A percentile compares a stretch with the other conserved stretches of the same genome.
phyloP scores from a whole-genome alignment of 2,113 vertebrate species.

The Carettochelys insculpta region DNA sequence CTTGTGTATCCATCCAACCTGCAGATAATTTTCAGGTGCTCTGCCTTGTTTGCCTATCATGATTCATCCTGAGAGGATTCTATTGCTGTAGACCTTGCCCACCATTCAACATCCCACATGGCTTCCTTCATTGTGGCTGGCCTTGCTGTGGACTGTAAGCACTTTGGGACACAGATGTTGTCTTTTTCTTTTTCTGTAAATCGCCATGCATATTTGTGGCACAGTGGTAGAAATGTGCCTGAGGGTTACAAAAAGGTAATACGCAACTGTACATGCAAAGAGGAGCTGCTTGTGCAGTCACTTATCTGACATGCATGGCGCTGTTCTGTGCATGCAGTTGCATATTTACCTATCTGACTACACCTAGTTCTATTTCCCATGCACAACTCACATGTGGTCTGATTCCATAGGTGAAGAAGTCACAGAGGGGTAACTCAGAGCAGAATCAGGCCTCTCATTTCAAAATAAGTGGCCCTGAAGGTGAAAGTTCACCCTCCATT shows the following conservation, averaged over 20 bases:
- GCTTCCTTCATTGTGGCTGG: not conserved
- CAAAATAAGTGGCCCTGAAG: not conserved
- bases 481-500: not conserved
- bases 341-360: not conserved
- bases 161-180: not conserved
- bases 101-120: not conserved
- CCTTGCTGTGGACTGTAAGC: not conserved
- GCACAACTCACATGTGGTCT: not conserved
- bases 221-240: accelerated
- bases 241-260: not conserved
- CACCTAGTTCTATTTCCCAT: too few relatives aligned
- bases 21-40: not conserved
- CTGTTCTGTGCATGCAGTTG: not conserved
- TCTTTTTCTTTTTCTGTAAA: not conserved
- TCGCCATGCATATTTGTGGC: accelerated
- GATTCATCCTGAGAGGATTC: not conserved
- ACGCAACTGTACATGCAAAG: not conserved
- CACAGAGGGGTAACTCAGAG: not conserved
- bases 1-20: not conserved
- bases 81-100: not conserved
- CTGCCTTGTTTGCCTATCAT: not conserved
- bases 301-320: not conserved
- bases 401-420: not conserved
- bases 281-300: not conserved
- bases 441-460: not conserved